Evolutionary conservation across 1,140 invertebrate genomes (phyloP).

Genomic region (Bombus difficillimus): DNA sequence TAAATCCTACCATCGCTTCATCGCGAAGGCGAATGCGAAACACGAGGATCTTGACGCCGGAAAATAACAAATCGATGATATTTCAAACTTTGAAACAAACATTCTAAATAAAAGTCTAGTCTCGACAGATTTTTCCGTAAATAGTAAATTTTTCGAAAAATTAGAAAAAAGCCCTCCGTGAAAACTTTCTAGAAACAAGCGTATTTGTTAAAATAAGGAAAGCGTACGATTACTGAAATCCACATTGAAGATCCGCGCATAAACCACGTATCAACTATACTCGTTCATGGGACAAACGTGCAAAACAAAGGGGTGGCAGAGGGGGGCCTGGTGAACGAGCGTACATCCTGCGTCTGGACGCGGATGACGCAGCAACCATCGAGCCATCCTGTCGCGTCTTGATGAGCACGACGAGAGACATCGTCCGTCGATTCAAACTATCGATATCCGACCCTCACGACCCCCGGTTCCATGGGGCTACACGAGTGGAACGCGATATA

Average conservation of each 20-base stretch:
- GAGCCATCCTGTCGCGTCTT: constrained; percentile 66
- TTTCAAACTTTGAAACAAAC: neutral
- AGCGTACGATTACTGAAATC: neutral
- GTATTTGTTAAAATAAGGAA: too few relatives aligned
- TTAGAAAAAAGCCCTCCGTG: fast-evolving
- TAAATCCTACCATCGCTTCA: neutral
- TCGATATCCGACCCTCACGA: constrained; percentile 72
- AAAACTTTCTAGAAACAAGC: neutral
- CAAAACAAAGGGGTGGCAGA: constrained; percentile 59
- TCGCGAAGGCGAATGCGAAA: neutral
- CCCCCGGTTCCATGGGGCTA: constrained; percentile 49
- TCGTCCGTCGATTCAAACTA: constrained; percentile 73
- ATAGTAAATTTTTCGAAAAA: too few relatives aligned
- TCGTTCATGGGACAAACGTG: constrained; percentile 9
- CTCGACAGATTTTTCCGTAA: too few relatives aligned
- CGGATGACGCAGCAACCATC: constrained; percentile 64
- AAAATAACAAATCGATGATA: neutral
- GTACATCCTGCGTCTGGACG: constrained; percentile 46
- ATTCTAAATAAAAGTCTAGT: neutral
- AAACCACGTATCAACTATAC: neutral
- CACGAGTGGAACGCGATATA: constrained; percentile 53
- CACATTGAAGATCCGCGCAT: neutral
- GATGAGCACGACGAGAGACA: constrained; percentile 75
- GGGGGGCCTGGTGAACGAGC: constrained; percentile 8
- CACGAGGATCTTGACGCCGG: neutral